Evolutionary conservation across 2,113 vertebrate genomes (phyloP).

Genomic region (Psittacara wagleri): DNA sequence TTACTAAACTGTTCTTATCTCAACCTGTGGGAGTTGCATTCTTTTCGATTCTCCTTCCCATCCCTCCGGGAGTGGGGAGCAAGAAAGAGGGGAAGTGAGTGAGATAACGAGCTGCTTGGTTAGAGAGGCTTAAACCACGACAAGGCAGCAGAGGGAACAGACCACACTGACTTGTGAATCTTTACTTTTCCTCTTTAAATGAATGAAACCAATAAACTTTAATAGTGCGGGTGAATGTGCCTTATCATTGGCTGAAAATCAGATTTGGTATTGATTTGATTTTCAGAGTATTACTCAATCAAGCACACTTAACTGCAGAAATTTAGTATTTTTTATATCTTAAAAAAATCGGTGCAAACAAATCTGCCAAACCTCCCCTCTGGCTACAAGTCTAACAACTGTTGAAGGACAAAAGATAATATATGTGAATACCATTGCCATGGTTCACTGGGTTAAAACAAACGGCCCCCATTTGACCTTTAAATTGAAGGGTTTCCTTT

Average conservation of each 20-base stretch:
- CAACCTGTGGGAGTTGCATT: too few relatives aligned
- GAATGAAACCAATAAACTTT: constrained; percentile 59
- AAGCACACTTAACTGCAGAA: constrained; percentile 42
- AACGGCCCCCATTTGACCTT: constrained; percentile 75
- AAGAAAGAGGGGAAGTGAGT: too few relatives aligned
- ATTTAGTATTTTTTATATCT: constrained; percentile 52
- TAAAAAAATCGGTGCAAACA: constrained; percentile 41
- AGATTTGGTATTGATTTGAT: constrained; percentile 55
- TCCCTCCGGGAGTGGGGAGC: too few relatives aligned
- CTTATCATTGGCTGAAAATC: constrained; percentile 51
- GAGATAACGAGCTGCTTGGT: too few relatives aligned
- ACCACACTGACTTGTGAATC: background rate
- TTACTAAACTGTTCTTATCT: too few relatives aligned
- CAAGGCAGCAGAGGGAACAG: background rate
- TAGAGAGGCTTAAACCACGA: too few relatives aligned
- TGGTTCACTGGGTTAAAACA: constrained; percentile 76
- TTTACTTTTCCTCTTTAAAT: constrained; percentile 4
- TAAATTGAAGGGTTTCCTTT: constrained; percentile 74
- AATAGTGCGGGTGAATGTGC: constrained; percentile 14
- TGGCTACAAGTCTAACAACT: constrained; percentile 77
- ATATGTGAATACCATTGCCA: constrained; percentile 72
- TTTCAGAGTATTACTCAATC: constrained; percentile 60
- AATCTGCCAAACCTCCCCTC: constrained; percentile 54
- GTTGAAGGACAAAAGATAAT: constrained; percentile 77
- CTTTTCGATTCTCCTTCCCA: too few relatives aligned